These are phyloP conservation scores for Onychomys arenicola DNA, from an alignment of 2,797 vertebrate species.

Conservation along the genomic window DNA sequence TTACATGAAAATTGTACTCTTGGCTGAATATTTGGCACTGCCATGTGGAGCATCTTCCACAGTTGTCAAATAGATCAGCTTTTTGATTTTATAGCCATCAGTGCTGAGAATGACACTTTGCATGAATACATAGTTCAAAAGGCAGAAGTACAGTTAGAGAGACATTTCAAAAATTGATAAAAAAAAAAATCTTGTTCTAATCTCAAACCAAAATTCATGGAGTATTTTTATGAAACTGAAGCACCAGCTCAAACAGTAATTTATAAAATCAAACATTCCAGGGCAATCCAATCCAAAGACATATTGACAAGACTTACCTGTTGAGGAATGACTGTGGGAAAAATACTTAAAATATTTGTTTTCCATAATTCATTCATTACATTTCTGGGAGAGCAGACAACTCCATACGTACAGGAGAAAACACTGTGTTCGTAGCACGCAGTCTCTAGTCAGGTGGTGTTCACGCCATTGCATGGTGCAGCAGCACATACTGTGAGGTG, in stretches of 20 bases:
- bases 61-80: too few relatives aligned
- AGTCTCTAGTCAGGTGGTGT: neutral
- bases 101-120: neutral
- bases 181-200: neutral
- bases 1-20: neutral
- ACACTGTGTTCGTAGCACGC: too few relatives aligned
- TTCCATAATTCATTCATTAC: neutral
- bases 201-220: neutral
- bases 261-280: neutral
- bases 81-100: neutral
- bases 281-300: neutral
- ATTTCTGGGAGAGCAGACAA: neutral
- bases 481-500: neutral
- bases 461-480: too few relatives aligned
- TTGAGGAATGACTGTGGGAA: neutral
- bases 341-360: neutral
- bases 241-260: neutral
- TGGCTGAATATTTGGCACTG: neutral
- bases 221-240: neutral
- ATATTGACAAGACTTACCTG: neutral
- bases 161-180: neutral
- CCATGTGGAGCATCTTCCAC: neutral
- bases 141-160: neutral
- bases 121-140: neutral
- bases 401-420: neutral